Conservation (phyloP, 2,797 vertebrate genomes). For the Sus cebifrons region DNA sequence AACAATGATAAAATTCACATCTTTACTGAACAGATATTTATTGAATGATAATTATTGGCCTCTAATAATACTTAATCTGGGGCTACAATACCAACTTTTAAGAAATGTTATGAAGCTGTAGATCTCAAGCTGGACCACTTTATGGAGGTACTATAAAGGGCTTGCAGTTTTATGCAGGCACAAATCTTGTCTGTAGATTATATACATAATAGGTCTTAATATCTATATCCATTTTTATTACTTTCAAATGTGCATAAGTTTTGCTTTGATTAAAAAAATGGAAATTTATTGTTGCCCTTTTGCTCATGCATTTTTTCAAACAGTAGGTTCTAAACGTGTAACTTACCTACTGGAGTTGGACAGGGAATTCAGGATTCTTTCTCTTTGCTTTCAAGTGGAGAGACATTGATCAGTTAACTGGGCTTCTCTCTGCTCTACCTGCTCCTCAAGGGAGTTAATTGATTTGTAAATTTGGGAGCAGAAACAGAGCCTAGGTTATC, state of each 20-base stretch:
- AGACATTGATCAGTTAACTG: background rate
- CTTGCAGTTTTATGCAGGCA: background rate
- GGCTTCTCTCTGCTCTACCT: background rate
- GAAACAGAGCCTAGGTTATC: background rate
- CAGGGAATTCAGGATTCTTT: background rate
- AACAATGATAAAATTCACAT: background rate
- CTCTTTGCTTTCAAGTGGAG: background rate
- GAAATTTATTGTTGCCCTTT: background rate
- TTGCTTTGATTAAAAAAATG: conserved; percentile 49
- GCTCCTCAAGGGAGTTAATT: background rate
- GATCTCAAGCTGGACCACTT: background rate
- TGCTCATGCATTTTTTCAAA: background rate
- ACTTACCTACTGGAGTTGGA: background rate
- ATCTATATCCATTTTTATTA: background rate
- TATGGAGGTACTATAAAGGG: background rate
- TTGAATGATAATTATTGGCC: background rate
- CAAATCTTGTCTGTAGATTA: background rate
- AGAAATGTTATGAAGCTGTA: conserved; percentile 2
- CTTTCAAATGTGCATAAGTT: conserved; percentile 49
- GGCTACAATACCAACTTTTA: background rate
- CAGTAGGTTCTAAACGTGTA: background rate
- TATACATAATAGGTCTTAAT: conserved; percentile 17
- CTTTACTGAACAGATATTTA: conserved; percentile 19
- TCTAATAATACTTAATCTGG: background rate
- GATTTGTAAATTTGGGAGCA: conserved; percentile 33